phyloP scores from a whole-genome alignment of 2,113 vertebrate species.

The Macroglossus sobrinus region DNA sequence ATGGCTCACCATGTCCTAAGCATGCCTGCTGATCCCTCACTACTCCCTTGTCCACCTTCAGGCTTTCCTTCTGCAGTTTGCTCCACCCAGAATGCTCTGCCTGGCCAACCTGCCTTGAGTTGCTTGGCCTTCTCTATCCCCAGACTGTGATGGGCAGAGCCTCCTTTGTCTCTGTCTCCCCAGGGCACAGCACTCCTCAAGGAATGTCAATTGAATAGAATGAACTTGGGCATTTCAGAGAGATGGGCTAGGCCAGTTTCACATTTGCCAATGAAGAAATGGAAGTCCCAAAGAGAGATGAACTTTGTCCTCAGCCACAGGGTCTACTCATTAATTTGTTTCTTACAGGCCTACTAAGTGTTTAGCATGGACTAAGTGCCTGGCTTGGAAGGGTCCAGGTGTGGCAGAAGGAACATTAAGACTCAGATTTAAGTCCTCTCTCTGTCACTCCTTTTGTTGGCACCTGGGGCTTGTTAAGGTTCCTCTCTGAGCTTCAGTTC shows the following conservation, averaged over 20 bases:
- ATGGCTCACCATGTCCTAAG: neutral
- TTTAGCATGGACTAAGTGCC: neutral
- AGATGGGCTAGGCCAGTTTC: neutral
- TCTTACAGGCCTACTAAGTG: neutral
- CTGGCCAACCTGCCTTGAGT: neutral
- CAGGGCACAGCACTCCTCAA: neutral
- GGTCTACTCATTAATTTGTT: neutral
- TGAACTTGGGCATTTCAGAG: neutral
- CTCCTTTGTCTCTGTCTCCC: neutral
- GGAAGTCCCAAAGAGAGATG: neutral
- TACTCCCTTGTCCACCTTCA: neutral
- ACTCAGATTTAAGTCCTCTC: neutral
- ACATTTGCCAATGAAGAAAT: neutral
- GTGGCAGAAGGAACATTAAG: neutral
- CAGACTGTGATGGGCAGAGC: neutral
- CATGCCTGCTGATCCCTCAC: neutral
- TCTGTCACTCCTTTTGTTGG: neutral
- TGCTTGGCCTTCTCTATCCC: neutral
- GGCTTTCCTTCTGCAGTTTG: neutral
- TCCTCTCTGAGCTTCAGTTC: neutral
- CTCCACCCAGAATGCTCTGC: neutral
- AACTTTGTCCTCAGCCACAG: neutral
- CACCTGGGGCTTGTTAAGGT: neutral
- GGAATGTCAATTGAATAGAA: neutral
- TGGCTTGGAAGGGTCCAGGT: neutral